Evolutionary conservation across 1,140 invertebrate species (phyloP).

Genomic region (Protaetia brevitarsis): DNA sequence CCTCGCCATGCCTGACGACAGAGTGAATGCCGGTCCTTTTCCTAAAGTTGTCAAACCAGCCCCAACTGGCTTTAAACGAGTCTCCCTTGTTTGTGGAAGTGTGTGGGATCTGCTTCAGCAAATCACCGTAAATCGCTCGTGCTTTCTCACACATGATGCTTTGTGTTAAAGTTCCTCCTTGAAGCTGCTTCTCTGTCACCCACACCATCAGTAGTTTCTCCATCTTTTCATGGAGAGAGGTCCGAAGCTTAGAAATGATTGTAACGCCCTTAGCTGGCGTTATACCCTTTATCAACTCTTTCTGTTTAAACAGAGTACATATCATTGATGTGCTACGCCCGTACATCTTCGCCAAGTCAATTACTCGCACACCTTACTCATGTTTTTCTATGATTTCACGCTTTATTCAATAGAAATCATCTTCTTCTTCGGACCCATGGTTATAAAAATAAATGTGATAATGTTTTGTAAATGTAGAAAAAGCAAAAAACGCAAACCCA

Average conservation of each 20-base stretch:
- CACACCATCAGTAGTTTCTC: conserved; percentile 32
- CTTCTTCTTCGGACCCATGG: no score
- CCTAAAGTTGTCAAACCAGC: conserved; percentile 36
- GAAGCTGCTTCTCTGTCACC: conserved; percentile 32
- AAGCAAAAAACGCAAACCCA: no score
- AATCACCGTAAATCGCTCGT: no score
- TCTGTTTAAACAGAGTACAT: conserved; percentile 32
- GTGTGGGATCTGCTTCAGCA: no score
- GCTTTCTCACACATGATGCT: conserved; percentile 33
- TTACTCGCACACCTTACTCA: conserved; percentile 33
- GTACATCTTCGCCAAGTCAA: conserved; percentile 32
- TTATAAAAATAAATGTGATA: no score
- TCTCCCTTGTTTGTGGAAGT: no score
- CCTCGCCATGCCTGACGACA: conserved; percentile 33
- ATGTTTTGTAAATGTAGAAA: no score
- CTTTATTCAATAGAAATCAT: no score
- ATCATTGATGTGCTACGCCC: conserved; percentile 31
- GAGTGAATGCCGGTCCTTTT: conserved; percentile 32
- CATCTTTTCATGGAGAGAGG: conserved; percentile 31
- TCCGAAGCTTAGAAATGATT: conserved; percentile 27
- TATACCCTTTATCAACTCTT: conserved; percentile 29
- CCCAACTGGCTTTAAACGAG: no score
- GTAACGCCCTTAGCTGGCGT: conserved; percentile 32
- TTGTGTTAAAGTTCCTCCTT: conserved; percentile 30
- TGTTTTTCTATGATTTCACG: no score